These are phyloP conservation scores for Drosophila hawaiiensis DNA, from an alignment of 2,888 invertebrate species.

Conservation along the genomic window DNA sequence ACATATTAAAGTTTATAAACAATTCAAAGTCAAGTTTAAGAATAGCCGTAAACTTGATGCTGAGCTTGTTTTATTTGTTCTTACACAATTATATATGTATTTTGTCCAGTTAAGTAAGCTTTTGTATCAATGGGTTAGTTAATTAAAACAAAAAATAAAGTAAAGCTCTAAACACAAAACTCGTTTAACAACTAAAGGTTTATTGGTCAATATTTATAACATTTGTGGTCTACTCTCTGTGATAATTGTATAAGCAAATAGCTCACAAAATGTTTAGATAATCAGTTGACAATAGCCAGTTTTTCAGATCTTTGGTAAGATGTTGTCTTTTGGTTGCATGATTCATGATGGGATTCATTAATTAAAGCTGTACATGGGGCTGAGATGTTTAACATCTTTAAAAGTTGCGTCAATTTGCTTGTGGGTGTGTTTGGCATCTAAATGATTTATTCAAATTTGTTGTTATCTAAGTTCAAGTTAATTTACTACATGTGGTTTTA, in stretches of 20 bases:
- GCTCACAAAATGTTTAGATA: conserved; percentile 21
- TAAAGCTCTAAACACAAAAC: conserved; percentile 20
- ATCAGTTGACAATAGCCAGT: conserved; percentile 19
- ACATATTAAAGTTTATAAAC: background rate
- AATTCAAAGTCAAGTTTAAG: background rate
- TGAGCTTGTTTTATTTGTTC: background rate
- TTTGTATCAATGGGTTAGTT: conserved; percentile 15
- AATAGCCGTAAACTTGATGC: background rate
- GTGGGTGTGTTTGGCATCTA: conserved; percentile 52
- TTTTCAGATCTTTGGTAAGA: conserved; percentile 9
- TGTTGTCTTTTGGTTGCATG: conserved; percentile 12
- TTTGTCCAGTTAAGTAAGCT: background rate
- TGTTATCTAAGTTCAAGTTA: conserved; percentile 40
- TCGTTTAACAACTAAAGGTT: conserved; percentile 27
- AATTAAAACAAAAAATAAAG: conserved; percentile 11
- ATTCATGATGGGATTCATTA: conserved; percentile 30
- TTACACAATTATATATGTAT: background rate
- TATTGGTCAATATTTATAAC: conserved; percentile 16
- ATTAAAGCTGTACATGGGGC: conserved; percentile 43
- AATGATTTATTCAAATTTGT: conserved; percentile 49
- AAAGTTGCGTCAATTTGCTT: conserved; percentile 33
- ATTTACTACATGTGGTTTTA: conserved; percentile 52
- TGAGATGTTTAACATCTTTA: conserved; percentile 6
- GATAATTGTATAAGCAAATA: background rate
- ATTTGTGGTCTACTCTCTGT: conserved; percentile 9